Percentiles rank a stretch among this genome's conserved stretches.
Conservation (phyloP, 2,797 vertebrate species). For the Sandelia bainsii region DNA sequence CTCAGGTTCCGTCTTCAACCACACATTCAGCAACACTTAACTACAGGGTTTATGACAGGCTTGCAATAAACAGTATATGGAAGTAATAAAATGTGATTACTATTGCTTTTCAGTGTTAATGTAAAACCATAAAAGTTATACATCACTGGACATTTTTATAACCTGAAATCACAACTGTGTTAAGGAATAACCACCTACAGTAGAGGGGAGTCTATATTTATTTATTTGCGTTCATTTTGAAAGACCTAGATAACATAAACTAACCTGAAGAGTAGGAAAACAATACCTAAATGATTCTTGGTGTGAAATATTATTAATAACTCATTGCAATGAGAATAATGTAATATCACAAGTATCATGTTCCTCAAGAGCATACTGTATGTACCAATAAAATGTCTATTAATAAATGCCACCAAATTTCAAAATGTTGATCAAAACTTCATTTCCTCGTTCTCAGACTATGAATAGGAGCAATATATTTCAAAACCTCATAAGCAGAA, state of each 20-base stretch:
- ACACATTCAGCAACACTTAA: slow-evolving; percentile 34
- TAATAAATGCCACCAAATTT: slow-evolving; percentile 23
- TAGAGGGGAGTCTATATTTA: neutral
- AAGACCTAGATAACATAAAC: neutral
- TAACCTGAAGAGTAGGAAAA: neutral
- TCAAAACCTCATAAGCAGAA: slow-evolving; percentile 49
- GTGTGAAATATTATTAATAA: neutral
- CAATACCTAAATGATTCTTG: neutral
- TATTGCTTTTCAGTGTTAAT: slow-evolving; percentile 39
- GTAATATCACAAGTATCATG: neutral
- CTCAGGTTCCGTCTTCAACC: slow-evolving; percentile 7
- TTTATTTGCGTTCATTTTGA: slow-evolving; percentile 18
- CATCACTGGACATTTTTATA: slow-evolving; percentile 45
- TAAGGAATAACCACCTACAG: neutral
- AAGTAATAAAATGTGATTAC: slow-evolving; percentile 34
- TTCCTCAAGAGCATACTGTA: neutral
- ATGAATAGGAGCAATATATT: slow-evolving; percentile 34
- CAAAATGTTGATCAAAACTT: slow-evolving; percentile 11
- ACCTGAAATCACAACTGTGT: slow-evolving; percentile 24
- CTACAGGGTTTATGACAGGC: slow-evolving; percentile 30
- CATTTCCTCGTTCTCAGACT: slow-evolving; percentile 36
- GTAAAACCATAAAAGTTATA: slow-evolving; percentile 48
- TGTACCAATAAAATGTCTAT: neutral
- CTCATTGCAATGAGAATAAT: neutral
- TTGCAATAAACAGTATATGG: slow-evolving; percentile 33